Percentiles rank a stretch among this genome's conserved stretches.
Evolutionary conservation across 2,113 vertebrate genomes (phyloP).

Genomic region (Eurypyga helias): DNA sequence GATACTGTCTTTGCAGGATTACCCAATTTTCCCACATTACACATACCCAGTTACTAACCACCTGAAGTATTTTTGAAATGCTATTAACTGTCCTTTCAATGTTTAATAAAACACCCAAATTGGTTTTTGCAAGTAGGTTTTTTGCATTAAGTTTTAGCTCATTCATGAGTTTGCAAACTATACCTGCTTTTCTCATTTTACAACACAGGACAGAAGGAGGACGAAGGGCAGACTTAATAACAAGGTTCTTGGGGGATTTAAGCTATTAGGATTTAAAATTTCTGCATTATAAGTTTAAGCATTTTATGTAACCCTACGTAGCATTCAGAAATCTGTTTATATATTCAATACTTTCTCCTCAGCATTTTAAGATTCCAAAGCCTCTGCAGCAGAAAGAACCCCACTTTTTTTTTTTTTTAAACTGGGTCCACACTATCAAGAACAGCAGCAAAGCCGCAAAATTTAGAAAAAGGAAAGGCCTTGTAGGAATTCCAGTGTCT

Average conservation of each 20-base stretch:
- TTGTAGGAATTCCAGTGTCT: not conserved
- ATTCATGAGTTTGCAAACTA: not conserved
- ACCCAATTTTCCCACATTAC: not conserved
- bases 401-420: not conserved
- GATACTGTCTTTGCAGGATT: not conserved
- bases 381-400: not conserved
- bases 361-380: not conserved
- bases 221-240: not conserved
- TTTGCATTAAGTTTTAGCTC: not conserved
- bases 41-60: not conserved
- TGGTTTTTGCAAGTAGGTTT: not conserved
- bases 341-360: not conserved
- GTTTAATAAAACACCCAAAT: not conserved
- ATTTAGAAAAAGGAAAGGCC: not conserved
- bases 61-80: not conserved
- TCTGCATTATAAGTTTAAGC: not conserved
- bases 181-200: not conserved
- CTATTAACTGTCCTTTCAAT: not conserved
- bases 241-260: not conserved
- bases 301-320: not conserved
- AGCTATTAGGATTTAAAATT: not conserved
- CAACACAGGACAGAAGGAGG: not conserved
- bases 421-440: not conserved
- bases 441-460: not conserved
- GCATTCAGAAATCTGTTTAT: not conserved